Base-by-base conservation (phyloP, 2,797 vertebrate species). In the Anolis apletophallus region DNA sequence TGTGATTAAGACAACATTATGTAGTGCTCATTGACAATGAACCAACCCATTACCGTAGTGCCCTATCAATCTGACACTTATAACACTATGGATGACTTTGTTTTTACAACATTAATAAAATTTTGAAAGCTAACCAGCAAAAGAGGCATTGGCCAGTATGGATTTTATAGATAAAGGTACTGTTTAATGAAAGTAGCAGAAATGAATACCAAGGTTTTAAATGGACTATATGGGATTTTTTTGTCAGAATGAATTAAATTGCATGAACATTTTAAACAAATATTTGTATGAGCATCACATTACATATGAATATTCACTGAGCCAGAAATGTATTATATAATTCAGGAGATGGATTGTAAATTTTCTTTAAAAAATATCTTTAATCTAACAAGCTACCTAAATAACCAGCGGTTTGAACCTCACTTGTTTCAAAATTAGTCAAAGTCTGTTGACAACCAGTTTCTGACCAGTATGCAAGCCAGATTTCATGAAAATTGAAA, bases 21-120 rank as follows among this genome's bases (percentile, higher is more conserved):
- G 88, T 86, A 79, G 80, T 89, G 55, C 83, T 90, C 79, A 79
- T 52, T 91, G 85, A 34, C 69, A 92, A 87, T 85, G 88, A 89
- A 91, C 34, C 80, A 90, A 88, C 87, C 86, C 78, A 80, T 79
- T 79, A 72, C 16, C 72, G 29, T 89, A 21, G 81, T 92, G 85
- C 61, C 85, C 78, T 71, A 88, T 16, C 0, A 67, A 54, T 11
- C 50, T 80, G 26, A 86, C 61, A 93, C 57, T 26, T 59, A 90
- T 81, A 91, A 57, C 64, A 0, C 80, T 73, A 87, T 84, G 12
- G 81, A 86, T 57, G 79, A 79, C 79, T 88, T 93, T 71, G 90
- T 92, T 64, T 11, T 83, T 68, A 87, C 17, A 89, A 87, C 79
- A 91, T 79, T 71, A 85, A 29, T 75, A 83, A 89, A 40, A 81